Conservation (phyloP, 1,140 invertebrate genomes). For the Sarcophaga bullata region DNA sequence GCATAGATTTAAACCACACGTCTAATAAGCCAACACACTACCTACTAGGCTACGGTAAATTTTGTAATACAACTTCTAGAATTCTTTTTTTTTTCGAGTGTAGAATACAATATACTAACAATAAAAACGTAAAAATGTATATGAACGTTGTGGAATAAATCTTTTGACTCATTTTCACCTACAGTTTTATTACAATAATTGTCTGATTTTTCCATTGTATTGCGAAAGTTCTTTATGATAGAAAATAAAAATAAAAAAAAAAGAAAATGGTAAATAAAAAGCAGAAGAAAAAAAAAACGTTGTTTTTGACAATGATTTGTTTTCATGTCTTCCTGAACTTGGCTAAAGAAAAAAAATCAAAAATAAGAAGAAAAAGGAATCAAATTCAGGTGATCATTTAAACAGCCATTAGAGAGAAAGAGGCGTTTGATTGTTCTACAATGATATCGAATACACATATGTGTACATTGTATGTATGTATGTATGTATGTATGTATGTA, state of each 20-base stretch:
- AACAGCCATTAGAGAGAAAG: not conserved
- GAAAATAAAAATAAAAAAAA: no score
- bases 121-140: no score
- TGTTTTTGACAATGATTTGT: constrained; percentile 10
- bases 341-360: not conserved
- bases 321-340: not conserved
- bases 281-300: no score
- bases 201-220: not conserved
- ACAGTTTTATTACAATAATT: constrained; percentile 15
- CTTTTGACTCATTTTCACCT: constrained; percentile 1
- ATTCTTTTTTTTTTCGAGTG: no score
- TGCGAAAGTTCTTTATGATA: not conserved
- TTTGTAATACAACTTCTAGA: no score
- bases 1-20: no score
- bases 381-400: not conserved
- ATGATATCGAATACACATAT: not conserved
- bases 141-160: not conserved
- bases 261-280: not conserved
- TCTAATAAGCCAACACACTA: no score
- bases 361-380: no score
- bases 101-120: no score
- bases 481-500: no score
- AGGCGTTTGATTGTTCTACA: not conserved
- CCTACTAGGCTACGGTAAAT: no score
- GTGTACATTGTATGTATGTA: no score